These are phyloP conservation scores for Sinocyclocheilus anshuiensis DNA, from an alignment of 2,113 vertebrate genomes.

Conservation along the genomic window DNA sequence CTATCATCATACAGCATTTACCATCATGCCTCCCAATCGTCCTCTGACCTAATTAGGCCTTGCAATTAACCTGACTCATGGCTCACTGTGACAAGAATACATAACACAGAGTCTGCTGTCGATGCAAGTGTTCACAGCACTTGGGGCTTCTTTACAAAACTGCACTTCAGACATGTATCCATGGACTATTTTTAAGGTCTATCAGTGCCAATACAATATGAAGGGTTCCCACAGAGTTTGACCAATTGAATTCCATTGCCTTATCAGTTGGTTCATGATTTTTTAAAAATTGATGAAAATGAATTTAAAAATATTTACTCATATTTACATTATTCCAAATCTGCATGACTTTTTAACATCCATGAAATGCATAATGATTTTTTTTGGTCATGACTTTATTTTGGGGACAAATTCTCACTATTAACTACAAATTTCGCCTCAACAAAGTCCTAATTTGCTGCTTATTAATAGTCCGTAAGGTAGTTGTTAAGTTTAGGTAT, in stretches of 20 bases:
- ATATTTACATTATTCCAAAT: background rate
- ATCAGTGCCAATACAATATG: background rate
- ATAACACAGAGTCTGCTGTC: background rate
- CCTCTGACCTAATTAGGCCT: constrained; percentile 68
- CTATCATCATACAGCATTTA: background rate
- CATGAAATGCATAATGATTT: too few relatives aligned
- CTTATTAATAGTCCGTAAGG: too few relatives aligned
- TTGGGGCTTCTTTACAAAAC: background rate
- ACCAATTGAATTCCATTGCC: background rate
- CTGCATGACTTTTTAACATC: background rate
- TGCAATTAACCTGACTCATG: constrained; percentile 66
- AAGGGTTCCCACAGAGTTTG: background rate
- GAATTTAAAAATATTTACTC: too few relatives aligned
- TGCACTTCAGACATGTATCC: background rate
- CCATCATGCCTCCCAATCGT: background rate
- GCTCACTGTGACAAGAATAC: constrained; percentile 44
- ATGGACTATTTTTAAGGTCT: background rate
- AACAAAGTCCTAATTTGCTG: too few relatives aligned
- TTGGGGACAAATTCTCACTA: too few relatives aligned
- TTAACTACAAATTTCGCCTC: too few relatives aligned
- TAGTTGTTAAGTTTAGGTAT: too few relatives aligned
- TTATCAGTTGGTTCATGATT: background rate
- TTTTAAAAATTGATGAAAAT: too few relatives aligned
- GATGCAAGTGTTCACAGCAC: background rate
- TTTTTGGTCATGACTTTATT: background rate